Base-by-base conservation (phyloP, 2,888 invertebrate genomes). In the Phasia obesa region DNA sequence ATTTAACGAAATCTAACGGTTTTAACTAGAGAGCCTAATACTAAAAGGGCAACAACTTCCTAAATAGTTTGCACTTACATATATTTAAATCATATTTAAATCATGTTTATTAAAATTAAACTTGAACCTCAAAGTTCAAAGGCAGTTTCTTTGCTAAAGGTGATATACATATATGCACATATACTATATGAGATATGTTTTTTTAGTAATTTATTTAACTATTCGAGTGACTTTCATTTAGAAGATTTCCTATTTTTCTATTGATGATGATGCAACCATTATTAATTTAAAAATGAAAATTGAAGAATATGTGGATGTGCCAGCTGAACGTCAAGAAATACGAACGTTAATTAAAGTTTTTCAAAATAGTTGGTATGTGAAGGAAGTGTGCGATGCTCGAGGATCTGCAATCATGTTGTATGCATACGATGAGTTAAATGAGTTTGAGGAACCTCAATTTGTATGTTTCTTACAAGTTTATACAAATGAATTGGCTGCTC, bases 71-170 rank as follows among this genome's bases (percentile, higher is more conserved):
- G 31, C 31, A 7, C 9, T 31, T 31, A 31, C 6, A 7, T 31
- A n/a, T n/a, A 25, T n/a, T 15, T 60, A 0, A 27, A 81, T 23
- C 3, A 84, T 84, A 25, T n/a, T 15, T 60, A 0, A 27, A 81
- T 23, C 3, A 84, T 84, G 84, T 84, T 77, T 73, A 35, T 84
- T 42, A 80, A 82, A 77, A 70, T 84, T 49, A 84, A 84, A 60
- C 42, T 82, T 42, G 84, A 84, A 6, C 73, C 82, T 9, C 73
- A 60, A 17, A 64, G 6, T 44, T 23, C 51, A 47, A 71, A 53
- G 13, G 59, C 55, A 4, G 42, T 69, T 1, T 53, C 65, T 4
- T 5, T 55, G n/a, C 25, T 53, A 19, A 81, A 81, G 65, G 81
- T 81, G 35, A 27, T 57, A 38, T 21, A 42, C 1, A 13, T 4